phyloP scores from a whole-genome alignment of 2,113 vertebrate species.

The Gobio gobio region DNA sequence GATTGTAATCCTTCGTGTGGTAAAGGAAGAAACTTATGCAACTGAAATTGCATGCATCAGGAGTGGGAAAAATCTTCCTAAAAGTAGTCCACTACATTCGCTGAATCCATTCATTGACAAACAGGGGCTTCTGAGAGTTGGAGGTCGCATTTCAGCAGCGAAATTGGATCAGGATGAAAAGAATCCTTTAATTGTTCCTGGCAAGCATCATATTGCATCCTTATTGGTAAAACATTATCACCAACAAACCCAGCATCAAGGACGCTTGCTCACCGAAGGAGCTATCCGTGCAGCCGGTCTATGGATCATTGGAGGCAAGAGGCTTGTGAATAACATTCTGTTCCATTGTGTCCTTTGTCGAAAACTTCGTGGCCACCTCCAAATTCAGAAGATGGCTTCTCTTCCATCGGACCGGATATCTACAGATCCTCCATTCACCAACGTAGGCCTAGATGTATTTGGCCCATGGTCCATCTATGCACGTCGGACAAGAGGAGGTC shows the following conservation, averaged over 20 bases:
- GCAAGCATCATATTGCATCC: neutral
- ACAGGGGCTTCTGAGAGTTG: slow-evolving; percentile 4
- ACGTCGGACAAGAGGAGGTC: neutral
- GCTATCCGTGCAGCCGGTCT: neutral
- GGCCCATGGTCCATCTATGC: neutral
- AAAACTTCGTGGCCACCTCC: neutral
- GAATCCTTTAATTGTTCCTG: neutral
- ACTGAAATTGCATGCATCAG: neutral
- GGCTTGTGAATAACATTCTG: neutral
- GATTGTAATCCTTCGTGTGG: neutral
- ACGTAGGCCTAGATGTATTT: slow-evolving; percentile 10
- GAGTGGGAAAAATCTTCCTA: neutral
- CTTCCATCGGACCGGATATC: neutral
- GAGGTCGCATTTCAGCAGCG: neutral
- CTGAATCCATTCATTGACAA: neutral
- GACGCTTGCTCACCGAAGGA: neutral
- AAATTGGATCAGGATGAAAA: neutral
- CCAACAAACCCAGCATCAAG: neutral
- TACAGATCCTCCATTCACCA: slow-evolving; percentile 16
- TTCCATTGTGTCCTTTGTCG: neutral
- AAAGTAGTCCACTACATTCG: neutral
- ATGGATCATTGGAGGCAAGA: neutral
- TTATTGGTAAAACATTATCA: neutral
- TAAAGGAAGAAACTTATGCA: neutral
- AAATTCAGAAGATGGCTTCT: slow-evolving; percentile 14